These are phyloP conservation scores for Myotis pilosus DNA, from an alignment of 2,797 vertebrate genomes.

Conservation along the genomic window DNA sequence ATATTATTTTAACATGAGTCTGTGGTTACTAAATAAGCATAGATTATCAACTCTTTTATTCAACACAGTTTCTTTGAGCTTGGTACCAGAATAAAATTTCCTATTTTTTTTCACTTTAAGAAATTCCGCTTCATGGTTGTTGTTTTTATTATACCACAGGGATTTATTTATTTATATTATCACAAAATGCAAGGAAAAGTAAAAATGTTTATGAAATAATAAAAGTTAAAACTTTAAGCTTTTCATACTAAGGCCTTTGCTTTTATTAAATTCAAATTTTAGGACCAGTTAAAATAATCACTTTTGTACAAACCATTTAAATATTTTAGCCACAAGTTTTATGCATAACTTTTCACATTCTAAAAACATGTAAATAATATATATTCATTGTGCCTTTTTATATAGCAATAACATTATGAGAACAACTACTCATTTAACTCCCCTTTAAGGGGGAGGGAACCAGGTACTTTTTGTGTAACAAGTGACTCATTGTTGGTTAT, in stretches of 20 bases:
- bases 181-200: neutral
- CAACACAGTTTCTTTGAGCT: neutral
- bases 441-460: neutral
- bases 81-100: neutral
- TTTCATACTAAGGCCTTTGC: neutral
- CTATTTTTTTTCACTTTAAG: neutral
- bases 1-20: neutral
- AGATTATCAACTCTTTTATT: neutral
- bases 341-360: neutral
- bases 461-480: neutral
- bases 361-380: neutral
- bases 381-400: neutral
- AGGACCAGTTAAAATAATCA: neutral
- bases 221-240: neutral
- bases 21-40: neutral
- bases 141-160: neutral
- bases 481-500: neutral
- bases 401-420: neutral
- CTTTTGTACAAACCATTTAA: neutral
- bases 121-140: neutral
- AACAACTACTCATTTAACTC: neutral
- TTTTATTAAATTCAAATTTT: constrained; percentile 27
- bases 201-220: neutral
- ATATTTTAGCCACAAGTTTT: neutral
- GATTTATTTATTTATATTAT: neutral